phyloP scores from a whole-genome alignment of 2,113 vertebrate genomes.

The Proterorhinus semilunaris region DNA sequence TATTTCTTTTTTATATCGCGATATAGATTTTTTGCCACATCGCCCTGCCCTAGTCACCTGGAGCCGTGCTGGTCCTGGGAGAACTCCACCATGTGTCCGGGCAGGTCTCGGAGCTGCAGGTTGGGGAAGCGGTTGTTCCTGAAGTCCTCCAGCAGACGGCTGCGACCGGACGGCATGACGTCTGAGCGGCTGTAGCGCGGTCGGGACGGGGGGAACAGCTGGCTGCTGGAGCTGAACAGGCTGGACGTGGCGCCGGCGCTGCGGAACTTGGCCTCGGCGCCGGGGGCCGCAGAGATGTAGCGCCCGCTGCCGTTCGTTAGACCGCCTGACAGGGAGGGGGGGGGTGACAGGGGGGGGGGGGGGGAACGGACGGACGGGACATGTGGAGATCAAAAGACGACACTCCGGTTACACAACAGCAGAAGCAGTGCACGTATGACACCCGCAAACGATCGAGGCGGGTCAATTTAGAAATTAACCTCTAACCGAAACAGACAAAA shows the following conservation, averaged over 20 bases:
- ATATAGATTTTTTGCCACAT: too few relatives aligned
- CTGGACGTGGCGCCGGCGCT: slow-evolving; percentile 87
- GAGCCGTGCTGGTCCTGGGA: slow-evolving; percentile 97
- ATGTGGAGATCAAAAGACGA: background rate
- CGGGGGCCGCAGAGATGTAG: slow-evolving; percentile 96
- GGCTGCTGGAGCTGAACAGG: slow-evolving; percentile 94
- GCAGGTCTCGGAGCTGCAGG: slow-evolving; percentile 91
- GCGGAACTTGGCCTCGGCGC: slow-evolving; percentile 94
- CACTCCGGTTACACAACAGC: too few relatives aligned
- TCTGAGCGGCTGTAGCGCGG: slow-evolving; percentile 95
- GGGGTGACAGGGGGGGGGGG: too few relatives aligned
- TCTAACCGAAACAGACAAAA: too few relatives aligned
- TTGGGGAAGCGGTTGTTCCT: slow-evolving; percentile 97
- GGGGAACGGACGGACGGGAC: too few relatives aligned
- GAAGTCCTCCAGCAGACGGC: slow-evolving; percentile 92
- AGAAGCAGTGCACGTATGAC: too few relatives aligned
- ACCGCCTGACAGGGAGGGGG: slow-evolving; percentile 76
- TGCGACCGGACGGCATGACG: slow-evolving; percentile 94
- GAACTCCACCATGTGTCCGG: slow-evolving; percentile 97
- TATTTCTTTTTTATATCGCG: too few relatives aligned
- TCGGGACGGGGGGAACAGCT: slow-evolving; percentile 93
- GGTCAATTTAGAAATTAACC: too few relatives aligned
- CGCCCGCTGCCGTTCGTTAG: slow-evolving; percentile 96
- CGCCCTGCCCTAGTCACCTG: slow-evolving; percentile 64
- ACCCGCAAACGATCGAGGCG: too few relatives aligned